These are phyloP conservation scores for Acutogordius australiensis DNA, from an alignment of 2,888 invertebrate genomes.

Conservation along the genomic window DNA sequence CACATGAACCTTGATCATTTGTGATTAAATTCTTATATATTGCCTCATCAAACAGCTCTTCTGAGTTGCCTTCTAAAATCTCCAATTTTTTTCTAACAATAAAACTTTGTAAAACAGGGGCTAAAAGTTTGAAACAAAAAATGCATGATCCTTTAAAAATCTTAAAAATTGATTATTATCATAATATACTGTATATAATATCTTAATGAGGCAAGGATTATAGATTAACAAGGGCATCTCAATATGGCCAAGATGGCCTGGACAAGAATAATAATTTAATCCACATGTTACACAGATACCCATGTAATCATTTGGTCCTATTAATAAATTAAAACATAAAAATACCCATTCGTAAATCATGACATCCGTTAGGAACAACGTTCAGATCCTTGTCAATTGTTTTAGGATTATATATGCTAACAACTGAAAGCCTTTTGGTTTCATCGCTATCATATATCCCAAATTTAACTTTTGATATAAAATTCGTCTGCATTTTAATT, in stretches of 20 bases:
- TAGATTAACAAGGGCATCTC: background rate
- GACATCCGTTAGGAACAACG: background rate
- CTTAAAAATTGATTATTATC: background rate
- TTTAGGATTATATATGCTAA: background rate
- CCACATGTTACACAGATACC: constrained; percentile 8
- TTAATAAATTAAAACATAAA: background rate
- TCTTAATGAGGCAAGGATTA: background rate
- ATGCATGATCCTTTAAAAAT: constrained; percentile 2
- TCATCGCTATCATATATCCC: background rate
- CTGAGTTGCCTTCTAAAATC: background rate
- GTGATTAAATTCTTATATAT: too few species aligned
- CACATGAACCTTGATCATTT: background rate
- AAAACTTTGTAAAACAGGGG: background rate
- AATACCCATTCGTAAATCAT: background rate
- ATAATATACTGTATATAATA: background rate
- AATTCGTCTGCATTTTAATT: background rate
- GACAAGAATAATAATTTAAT: constrained; percentile 1
- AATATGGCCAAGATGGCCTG: constrained; percentile 6
- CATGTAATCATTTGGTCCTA: background rate
- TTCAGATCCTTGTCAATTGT: background rate
- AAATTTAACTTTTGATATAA: background rate
- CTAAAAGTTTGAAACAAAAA: constrained; percentile 2
- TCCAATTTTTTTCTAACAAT: background rate
- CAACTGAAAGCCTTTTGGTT: background rate
- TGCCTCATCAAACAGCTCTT: too few species aligned